phyloP scores from a whole-genome alignment of 2,113 vertebrate genomes.

The Zingel zingel region DNA sequence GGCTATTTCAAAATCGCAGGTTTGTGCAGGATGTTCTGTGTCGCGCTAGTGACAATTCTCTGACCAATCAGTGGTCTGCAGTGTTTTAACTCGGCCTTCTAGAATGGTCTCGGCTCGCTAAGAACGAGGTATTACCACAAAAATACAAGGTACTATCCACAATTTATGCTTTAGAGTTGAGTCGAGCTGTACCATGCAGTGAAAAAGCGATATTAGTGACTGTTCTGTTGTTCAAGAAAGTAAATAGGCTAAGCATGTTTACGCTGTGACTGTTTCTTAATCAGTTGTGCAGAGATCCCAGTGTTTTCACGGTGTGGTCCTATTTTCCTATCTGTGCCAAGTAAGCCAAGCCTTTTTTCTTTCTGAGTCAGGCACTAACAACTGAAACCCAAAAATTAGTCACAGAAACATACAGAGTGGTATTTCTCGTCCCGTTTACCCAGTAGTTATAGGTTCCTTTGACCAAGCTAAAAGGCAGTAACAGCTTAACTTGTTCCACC shows the following conservation, averaged over 20 bases:
- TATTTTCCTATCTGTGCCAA: conserved; percentile 14
- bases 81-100: too few relatives aligned
- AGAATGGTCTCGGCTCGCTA: too few relatives aligned
- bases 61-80: too few relatives aligned
- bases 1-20: too few relatives aligned
- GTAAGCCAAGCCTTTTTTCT: conserved; percentile 48
- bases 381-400: conserved; percentile 62
- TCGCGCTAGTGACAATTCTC: too few relatives aligned
- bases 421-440: conserved; percentile 42
- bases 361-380: conserved; percentile 42
- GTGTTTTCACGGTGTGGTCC: conserved; percentile 32
- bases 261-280: conserved; percentile 2
- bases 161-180: too few relatives aligned
- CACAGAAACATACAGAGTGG: conserved; percentile 35
- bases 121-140: too few relatives aligned
- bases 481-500: conserved; percentile 60
- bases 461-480: conserved; percentile 41
- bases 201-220: too few relatives aligned
- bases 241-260: background rate
- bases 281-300: conserved; percentile 5
- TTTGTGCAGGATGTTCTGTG: too few relatives aligned
- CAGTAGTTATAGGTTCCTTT: conserved; percentile 22
- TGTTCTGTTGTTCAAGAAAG: background rate
- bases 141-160: too few relatives aligned
- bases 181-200: too few relatives aligned